These are phyloP conservation scores for Caenorhabditis drosophilae DNA, from an alignment of 2,888 invertebrate genomes.

Conservation along the genomic window DNA sequence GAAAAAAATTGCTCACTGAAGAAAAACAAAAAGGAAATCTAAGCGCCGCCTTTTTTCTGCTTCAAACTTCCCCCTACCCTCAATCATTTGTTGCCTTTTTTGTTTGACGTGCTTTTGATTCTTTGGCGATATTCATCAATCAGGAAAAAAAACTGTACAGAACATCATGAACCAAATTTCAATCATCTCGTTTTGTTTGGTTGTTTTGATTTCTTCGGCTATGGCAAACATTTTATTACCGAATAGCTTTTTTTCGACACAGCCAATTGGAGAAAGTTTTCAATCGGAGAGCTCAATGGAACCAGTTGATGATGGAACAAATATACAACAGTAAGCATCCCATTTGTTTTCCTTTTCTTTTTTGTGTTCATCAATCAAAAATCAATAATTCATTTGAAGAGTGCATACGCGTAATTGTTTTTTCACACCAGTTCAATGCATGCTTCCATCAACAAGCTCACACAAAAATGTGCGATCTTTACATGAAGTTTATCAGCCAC, in stretches of 20 bases:
- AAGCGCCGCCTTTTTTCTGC: too few relatives aligned
- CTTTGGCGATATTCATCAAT: too few relatives aligned
- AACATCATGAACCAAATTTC: too few relatives aligned
- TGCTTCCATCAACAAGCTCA: constrained; percentile 23
- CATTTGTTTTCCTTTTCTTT: background rate
- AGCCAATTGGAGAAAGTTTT: background rate
- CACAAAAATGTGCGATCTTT: constrained; percentile 35
- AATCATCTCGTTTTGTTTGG: too few relatives aligned
- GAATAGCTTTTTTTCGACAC: constrained; percentile 16
- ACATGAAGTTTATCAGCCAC: constrained; percentile 32
- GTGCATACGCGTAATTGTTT: constrained; percentile 35
- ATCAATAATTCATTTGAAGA: constrained; percentile 7
- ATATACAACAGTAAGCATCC: constrained; percentile 9
- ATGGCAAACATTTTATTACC: constrained; percentile 29
- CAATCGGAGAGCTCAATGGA: background rate
- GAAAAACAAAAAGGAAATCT: too few relatives aligned
- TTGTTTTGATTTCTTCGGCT: constrained; percentile 4
- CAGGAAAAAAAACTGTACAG: too few relatives aligned
- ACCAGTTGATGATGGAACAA: background rate
- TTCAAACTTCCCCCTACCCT: too few relatives aligned
- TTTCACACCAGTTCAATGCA: constrained; percentile 39
- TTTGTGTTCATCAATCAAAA: background rate
- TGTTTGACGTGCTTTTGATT: too few relatives aligned
- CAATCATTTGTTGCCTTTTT: too few relatives aligned
- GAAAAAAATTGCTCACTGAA: too few relatives aligned